Evolutionary conservation across 2,797 vertebrate species (phyloP).

Genomic region (Rhynchotus rufescens): DNA sequence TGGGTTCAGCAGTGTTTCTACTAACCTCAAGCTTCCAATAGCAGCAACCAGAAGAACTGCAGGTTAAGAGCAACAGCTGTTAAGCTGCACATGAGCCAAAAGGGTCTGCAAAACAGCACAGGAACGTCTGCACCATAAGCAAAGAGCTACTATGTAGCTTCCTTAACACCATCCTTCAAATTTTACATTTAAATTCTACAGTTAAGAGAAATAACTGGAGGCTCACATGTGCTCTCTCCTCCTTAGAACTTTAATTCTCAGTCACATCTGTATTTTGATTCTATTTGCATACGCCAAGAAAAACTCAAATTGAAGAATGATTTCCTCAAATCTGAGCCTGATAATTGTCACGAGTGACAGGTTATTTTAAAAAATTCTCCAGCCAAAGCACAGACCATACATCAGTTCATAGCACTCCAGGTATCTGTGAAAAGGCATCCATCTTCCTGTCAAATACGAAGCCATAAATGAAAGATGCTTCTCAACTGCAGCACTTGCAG

Average conservation of each 20-base stretch:
- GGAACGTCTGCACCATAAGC: not conserved
- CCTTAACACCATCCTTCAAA: not conserved
- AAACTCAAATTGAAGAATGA: not conserved
- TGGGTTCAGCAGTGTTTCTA: not conserved
- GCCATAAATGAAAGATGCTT: not conserved
- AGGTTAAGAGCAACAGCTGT: not conserved
- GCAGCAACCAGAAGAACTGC: not conserved
- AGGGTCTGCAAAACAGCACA: not conserved
- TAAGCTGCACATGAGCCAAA: not conserved
- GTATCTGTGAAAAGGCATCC: not conserved
- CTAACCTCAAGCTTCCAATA: not conserved
- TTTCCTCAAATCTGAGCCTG: not conserved
- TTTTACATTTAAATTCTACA: not conserved
- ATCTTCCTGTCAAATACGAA: not conserved
- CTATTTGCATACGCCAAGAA: not conserved
- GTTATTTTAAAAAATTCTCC: not conserved
- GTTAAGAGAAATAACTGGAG: not conserved
- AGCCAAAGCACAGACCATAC: not conserved
- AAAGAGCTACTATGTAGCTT: not conserved
- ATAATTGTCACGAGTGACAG: rapidly evolving
- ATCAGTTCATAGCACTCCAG: not conserved
- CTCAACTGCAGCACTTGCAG: not conserved
- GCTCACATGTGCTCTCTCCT: not conserved
- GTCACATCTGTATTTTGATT: not conserved
- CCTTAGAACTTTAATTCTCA: not conserved